Conservation (phyloP, 30 jellyfish, hydroid and myxozoan species). For the Sanderia malayensis region DNA sequence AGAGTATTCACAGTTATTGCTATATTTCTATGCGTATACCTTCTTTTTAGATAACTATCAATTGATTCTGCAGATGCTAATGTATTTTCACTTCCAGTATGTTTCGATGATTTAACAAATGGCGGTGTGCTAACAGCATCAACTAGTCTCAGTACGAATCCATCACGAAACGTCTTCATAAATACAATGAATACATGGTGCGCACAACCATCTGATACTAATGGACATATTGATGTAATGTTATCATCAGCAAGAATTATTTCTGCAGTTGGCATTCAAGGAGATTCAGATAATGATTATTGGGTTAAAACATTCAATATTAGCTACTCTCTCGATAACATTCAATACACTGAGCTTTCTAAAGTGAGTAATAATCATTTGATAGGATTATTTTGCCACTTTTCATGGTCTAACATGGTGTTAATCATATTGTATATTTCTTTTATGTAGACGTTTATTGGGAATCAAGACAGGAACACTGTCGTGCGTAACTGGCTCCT, state of each 20-base stretch:
- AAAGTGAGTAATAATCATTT: no score
- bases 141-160: not conserved
- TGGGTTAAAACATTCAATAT: constrained; percentile 29
- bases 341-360: not conserved
- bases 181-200: constrained; percentile 43
- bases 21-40: no score
- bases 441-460: constrained; percentile 31
- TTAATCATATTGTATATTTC: no score
- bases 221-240: constrained; percentile 13
- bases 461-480: constrained; percentile 37
- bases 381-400: no score
- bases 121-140: constrained; percentile 20
- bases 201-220: constrained; percentile 28
- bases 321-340: constrained; percentile 9
- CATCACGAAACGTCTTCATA: constrained; percentile 3
- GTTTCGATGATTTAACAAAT: constrained; percentile 33
- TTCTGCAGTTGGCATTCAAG: constrained; percentile 48
- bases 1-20: not conserved
- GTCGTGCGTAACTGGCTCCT: constrained; percentile 46
- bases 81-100: no score
- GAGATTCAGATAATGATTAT: constrained; percentile 45
- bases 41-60: no score
- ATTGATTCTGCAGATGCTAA: no score
- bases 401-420: no score
- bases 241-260: constrained; percentile 17